Evolutionary conservation across 2,113 vertebrate genomes (phyloP).

Genomic region (Pygoscelis antarcticus): DNA sequence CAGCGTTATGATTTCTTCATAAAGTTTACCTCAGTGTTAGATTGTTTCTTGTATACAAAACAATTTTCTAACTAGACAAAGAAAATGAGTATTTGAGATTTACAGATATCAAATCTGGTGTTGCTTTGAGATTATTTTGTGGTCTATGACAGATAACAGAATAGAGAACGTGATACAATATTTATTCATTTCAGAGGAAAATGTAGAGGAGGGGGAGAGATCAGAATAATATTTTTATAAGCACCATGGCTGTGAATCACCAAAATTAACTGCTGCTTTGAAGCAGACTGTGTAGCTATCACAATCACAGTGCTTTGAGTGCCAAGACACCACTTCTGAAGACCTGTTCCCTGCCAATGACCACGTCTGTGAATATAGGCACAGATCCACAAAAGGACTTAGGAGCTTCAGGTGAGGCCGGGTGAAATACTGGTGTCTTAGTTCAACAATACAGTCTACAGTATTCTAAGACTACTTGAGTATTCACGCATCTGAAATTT

Average conservation of each 20-base stretch:
- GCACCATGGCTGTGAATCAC: neutral
- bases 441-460: neutral
- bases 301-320: neutral
- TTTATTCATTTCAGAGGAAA: neutral
- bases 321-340: neutral
- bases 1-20: conserved; percentile 10
- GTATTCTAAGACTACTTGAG: neutral
- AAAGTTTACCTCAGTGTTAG: conserved; percentile 28
- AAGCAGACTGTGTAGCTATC: neutral
- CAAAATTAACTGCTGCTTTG: neutral
- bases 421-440: neutral
- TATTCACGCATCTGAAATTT: neutral
- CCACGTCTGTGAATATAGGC: neutral
- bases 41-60: conserved; percentile 10
- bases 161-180: neutral
- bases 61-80: neutral
- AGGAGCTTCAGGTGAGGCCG: neutral
- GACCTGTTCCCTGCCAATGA: neutral
- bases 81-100: conserved; percentile 12
- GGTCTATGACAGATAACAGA: neutral
- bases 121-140: neutral
- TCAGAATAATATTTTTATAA: neutral
- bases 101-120: neutral
- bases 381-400: neutral
- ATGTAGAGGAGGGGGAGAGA: neutral